Conservation (phyloP, 2,888 invertebrate genomes). For the Opisthograptis luteolata region DNA sequence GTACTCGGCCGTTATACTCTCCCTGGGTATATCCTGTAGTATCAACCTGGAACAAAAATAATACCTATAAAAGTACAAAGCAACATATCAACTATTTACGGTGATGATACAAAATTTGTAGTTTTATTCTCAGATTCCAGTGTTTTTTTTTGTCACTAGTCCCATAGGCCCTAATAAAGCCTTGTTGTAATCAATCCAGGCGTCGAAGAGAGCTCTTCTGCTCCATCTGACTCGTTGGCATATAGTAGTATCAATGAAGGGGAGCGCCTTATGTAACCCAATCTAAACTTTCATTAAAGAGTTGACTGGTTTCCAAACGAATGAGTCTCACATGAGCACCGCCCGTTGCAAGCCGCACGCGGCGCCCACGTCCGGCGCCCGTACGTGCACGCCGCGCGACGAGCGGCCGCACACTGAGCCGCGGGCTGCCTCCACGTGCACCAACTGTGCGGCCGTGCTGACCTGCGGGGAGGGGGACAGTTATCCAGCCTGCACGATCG, state of each 20-base stretch:
- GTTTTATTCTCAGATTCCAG: too few species aligned
- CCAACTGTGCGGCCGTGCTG: neutral
- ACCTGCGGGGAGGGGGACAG: neutral
- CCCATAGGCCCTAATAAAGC: too few species aligned
- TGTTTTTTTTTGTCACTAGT: too few species aligned
- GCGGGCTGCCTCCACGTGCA: slow-evolving; percentile 46
- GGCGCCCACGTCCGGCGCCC: slow-evolving; percentile 52
- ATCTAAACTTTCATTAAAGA: too few species aligned
- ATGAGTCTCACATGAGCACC: slow-evolving; percentile 63
- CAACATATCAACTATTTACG: too few species aligned
- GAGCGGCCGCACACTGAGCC: slow-evolving; percentile 44
- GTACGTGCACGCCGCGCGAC: slow-evolving; percentile 41
- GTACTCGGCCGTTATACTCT: slow-evolving; percentile 54
- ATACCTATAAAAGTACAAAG: neutral
- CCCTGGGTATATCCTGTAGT: slow-evolving; percentile 58
- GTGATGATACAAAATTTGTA: too few species aligned
- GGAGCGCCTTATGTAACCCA: too few species aligned
- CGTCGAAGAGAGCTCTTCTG: too few species aligned
- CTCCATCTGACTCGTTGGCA: too few species aligned
- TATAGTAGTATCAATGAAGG: too few species aligned
- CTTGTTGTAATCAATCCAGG: too few species aligned
- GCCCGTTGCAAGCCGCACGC: slow-evolving; percentile 52
- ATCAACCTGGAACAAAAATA: slow-evolving; percentile 53
- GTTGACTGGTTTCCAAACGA: too few species aligned
- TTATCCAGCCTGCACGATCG: neutral